Base-by-base conservation (phyloP, 2,797 vertebrate species). In the Siniperca undulata region DNA sequence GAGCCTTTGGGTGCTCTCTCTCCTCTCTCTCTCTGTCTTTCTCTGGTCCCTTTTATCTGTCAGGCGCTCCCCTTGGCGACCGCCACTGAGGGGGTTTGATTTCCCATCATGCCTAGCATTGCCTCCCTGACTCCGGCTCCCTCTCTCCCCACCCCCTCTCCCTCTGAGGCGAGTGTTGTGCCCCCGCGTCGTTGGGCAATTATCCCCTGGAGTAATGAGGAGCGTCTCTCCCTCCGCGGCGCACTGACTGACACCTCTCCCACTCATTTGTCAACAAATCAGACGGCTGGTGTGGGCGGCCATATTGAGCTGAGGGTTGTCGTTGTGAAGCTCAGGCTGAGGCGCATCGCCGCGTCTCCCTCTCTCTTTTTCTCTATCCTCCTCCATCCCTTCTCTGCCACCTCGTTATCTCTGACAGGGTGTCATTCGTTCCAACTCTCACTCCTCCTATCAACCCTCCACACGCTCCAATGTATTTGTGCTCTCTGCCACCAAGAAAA, bases 261-360 rank as follows among this genome's bases (percentile, higher is more conserved):
- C 93, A 95, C 95, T 96, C 96, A 95, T 95, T 96, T 96, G 95
- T 96, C 95, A 96, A 96, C 94, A 96, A 95, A 96, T 95, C 95
- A 95, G 95, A 96, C 90, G 94, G 90, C 94, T 94, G 93, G 93
- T 93, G 92, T 95, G 96, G 95, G 94, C 92, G 94, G 94, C 93
- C 94, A 94, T 95, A 93, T 94, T 95, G 95, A 95, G 95, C 93
- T 87, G 92, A 93, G 95, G 93, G 94, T 94, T 95, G 90, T 89
- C 87, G 90, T 78, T 77, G 88, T 91, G 89, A 92, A 90, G 90
- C 92, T 88, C 70, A 77, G 91, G 86, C 91, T 93, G 88, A 86
- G 91, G 86, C 81, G 75, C 90, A 85, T 89, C 80, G 69, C 76
- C 53, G 70, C 84, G 36, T 91, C 88, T 87, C 86, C 80, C 44